phyloP scores from a whole-genome alignment of 2,888 invertebrate species.

The Perdita meconis region DNA sequence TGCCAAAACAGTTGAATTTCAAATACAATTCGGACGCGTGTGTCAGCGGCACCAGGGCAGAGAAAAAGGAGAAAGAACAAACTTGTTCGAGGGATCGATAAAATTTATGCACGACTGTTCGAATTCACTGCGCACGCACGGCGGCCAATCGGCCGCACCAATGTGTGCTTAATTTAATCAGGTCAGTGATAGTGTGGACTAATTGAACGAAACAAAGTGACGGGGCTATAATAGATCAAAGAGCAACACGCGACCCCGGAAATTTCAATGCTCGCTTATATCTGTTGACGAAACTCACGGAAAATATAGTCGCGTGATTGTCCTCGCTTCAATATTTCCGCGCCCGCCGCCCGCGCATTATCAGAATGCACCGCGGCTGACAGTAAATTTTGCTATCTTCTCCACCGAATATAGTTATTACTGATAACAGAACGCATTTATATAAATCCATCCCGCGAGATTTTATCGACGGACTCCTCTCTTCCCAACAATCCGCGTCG shows the following conservation, averaged over 20 bases:
- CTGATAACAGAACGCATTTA: constrained; percentile 18
- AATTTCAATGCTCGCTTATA: constrained; percentile 5
- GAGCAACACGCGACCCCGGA: constrained; percentile 3
- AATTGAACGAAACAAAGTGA: constrained; percentile 50
- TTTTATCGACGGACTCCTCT: constrained; percentile 15
- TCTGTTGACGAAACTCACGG: neutral
- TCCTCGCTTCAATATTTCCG: neutral
- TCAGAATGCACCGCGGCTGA: neutral
- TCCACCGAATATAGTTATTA: constrained; percentile 9
- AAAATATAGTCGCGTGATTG: neutral
- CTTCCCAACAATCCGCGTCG: neutral
- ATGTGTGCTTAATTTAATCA: constrained; percentile 51
- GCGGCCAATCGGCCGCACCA: constrained; percentile 17
- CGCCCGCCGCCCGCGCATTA: neutral
- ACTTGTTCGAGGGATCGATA: neutral
- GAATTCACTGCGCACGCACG: constrained; percentile 11
- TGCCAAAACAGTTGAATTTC: no score
- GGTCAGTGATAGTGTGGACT: constrained; percentile 25
- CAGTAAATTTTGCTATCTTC: neutral
- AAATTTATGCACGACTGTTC: constrained; percentile 10
- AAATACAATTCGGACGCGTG: no score
- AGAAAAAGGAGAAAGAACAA: neutral
- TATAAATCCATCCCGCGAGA: constrained; percentile 29
- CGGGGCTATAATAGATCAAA: constrained; percentile 31
- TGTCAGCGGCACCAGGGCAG: no score